Conservation (phyloP, 2,797 vertebrate species). For the Paedocypris micromegethes region DNA sequence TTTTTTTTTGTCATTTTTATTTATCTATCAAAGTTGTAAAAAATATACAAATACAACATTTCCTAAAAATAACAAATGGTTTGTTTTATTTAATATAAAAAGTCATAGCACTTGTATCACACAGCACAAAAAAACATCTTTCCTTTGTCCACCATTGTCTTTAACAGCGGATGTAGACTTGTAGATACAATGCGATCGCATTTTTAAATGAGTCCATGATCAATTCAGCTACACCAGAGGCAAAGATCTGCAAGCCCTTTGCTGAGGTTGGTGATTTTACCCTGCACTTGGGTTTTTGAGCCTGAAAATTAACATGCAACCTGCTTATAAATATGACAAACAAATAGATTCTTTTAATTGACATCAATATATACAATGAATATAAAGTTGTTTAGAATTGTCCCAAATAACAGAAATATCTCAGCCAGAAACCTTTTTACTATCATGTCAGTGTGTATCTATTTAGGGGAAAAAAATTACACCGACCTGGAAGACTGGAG, state of each 20-base stretch:
- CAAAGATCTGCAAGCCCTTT: slow-evolving; percentile 23
- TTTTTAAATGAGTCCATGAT: no score
- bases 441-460: no score
- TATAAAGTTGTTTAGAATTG: no score
- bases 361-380: no score
- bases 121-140: slow-evolving; percentile 28
- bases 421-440: no score
- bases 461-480: background rate
- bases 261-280: slow-evolving; percentile 11
- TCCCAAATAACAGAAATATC: no score
- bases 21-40: slow-evolving; percentile 43
- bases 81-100: slow-evolving; percentile 32
- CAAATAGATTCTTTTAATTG: no score
- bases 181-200: no score
- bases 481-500: slow-evolving; percentile 12
- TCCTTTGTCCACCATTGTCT: no score
- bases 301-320: slow-evolving; percentile 3
- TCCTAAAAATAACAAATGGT: slow-evolving; percentile 35
- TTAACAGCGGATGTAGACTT: no score
- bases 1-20: slow-evolving; percentile 11
- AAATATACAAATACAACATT: slow-evolving; percentile 51
- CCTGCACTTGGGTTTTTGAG: background rate
- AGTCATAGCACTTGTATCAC: slow-evolving; percentile 31
- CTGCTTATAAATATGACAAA: background rate
- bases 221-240: background rate